Conservation (phyloP, 2,888 invertebrate genomes). For the Pedicia rivosa region DNA sequence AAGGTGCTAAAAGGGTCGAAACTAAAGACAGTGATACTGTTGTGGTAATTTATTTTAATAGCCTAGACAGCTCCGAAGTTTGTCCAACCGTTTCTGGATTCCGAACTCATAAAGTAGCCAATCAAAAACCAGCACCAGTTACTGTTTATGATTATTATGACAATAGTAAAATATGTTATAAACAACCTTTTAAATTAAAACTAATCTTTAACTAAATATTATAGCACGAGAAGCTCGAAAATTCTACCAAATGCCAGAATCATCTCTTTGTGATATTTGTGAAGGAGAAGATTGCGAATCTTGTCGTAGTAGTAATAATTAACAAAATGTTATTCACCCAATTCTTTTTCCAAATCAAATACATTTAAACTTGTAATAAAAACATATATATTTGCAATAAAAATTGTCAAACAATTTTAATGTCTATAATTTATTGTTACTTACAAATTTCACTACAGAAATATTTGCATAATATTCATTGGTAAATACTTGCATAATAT, state of each 20-base stretch:
- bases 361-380: too few relatives aligned
- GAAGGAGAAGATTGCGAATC: conserved; percentile 43
- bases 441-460: too few relatives aligned
- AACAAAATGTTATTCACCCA: too few relatives aligned
- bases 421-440: too few relatives aligned
- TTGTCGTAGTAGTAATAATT: too few relatives aligned
- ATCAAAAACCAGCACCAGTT: conserved; percentile 74
- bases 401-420: too few relatives aligned
- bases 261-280: conserved; percentile 71
- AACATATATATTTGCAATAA: too few relatives aligned
- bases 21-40: conserved; percentile 44
- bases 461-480: too few relatives aligned
- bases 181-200: conserved; percentile 21
- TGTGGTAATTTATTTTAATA: conserved; percentile 57
- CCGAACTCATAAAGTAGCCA: conserved; percentile 67
- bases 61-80: conserved; percentile 42
- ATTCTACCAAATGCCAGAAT: conserved; percentile 50
- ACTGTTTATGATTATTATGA: conserved; percentile 84
- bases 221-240: conserved; percentile 59
- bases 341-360: too few relatives aligned
- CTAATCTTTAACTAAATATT: conserved; percentile 4
- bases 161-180: conserved; percentile 50
- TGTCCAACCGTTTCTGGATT: conserved; percentile 76
- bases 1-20: conserved; percentile 42
- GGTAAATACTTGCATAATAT: too few relatives aligned